Evolutionary conservation across 2,797 vertebrate species (phyloP).

Genomic region (Chromis chromis): DNA sequence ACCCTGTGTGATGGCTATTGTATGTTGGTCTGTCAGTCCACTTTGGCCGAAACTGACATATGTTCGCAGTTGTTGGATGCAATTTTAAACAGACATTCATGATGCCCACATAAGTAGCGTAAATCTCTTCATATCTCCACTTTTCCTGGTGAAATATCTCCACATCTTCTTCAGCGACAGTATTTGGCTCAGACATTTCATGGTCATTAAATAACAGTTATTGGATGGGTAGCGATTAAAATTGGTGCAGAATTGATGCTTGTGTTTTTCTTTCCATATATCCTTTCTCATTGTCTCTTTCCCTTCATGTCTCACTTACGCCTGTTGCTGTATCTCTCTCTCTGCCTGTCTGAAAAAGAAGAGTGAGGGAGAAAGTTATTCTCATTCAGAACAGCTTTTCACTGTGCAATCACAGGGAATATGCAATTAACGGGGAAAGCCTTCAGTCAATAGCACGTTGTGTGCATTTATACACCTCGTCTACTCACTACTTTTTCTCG

Average conservation of each 20-base stretch:
- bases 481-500: conserved; percentile 40
- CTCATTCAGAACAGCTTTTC: conserved; percentile 72
- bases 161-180: neutral
- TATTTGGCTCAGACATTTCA: neutral
- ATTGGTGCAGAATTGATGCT: neutral
- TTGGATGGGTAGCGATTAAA: conserved; percentile 4
- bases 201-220: neutral
- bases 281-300: neutral
- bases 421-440: conserved; percentile 83
- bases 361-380: conserved; percentile 61
- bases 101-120: neutral
- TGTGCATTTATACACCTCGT: conserved; percentile 71
- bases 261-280: neutral
- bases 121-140: neutral
- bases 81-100: too few relatives aligned
- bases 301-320: conserved; percentile 4
- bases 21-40: neutral
- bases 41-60: too few relatives aligned
- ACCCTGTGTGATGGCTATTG: neutral
- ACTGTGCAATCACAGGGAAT: conserved; percentile 78
- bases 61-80: too few relatives aligned
- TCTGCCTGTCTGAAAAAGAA: conserved; percentile 35
- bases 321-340: conserved; percentile 12
- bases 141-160: neutral
- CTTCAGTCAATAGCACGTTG: conserved; percentile 80